Base-by-base conservation (phyloP, 2,797 vertebrate genomes). In the Pantherophis vulpinus region DNA sequence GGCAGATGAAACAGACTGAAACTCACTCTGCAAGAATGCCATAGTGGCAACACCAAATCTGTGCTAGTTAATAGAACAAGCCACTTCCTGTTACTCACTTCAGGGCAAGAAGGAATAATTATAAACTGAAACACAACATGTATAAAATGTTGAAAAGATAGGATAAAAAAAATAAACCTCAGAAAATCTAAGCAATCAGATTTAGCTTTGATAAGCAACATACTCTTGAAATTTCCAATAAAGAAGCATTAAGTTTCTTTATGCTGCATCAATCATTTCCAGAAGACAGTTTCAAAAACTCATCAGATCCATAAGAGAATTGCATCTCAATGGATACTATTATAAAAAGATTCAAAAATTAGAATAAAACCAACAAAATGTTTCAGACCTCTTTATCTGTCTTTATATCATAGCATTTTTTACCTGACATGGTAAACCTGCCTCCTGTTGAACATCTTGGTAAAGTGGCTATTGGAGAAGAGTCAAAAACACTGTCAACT, bases 11-110 rank as follows among this genome's bases (percentile, higher is more conserved):
- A 79, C 61, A 2, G 94, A 92, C 91, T 93, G 94, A 94, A 94
- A 95, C 95, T 97, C 97, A 97, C 94, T 88, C 92, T 93, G 93
- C 87, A 94, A 96, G 20, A 87, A 97, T 96, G 96, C 96, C 96
- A 93, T 95, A 96, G 54, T 87, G 94, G 90, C 89, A 91, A 91
- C 87, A 86, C 63, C 47, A 94, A 79, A 94, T 94, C 91, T 91
- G 92, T 95, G 94, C 95, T 96, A 96, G 94, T 59, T 88, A 88
- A 60, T 91, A 94, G 91, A 96, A 96, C 95, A 95, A 94, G 93
- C 92, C 86, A 93, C 94, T 97, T 97, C 97, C 97, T 97, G 95
- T 97, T 97, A 97, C 95, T 97, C 97, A 97, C 90, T 94, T 90
- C 51, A 91, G 92, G 95, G 94, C 79, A 92, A 66, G 25, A 92